phyloP scores from a whole-genome alignment of 2,888 invertebrate species.

The Leptopilina syphax region DNA sequence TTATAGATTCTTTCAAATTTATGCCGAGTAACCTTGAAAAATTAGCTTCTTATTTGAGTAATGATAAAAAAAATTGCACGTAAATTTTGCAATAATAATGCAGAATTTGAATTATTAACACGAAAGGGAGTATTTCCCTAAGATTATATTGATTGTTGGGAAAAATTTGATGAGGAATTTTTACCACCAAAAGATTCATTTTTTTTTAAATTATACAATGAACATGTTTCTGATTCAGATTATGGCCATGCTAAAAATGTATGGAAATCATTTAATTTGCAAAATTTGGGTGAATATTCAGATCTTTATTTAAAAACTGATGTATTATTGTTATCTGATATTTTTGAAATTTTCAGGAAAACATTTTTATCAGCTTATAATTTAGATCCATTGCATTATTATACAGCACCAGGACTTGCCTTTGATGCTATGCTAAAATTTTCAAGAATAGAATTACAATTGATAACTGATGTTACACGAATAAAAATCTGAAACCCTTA shows the following conservation, averaged over 20 bases:
- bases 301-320: neutral
- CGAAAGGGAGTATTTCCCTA: conserved; percentile 47
- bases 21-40: conserved; percentile 30
- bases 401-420: neutral
- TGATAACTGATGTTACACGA: neutral
- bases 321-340: neutral
- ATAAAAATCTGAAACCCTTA: no score
- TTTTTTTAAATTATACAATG: neutral
- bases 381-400: neutral
- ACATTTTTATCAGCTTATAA: neutral
- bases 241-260: neutral
- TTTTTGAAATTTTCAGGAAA: neutral
- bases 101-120: neutral
- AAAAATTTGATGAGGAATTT: neutral
- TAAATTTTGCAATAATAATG: conserved; percentile 2
- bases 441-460: neutral
- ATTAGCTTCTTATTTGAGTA: conserved; percentile 39
- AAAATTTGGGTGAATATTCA: neutral
- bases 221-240: neutral
- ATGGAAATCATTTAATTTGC: neutral
- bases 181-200: neutral
- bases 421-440: neutral
- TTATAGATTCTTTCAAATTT: no score
- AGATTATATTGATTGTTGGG: conserved; percentile 41
- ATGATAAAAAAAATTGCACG: neutral